Base-by-base conservation (phyloP, 2,888 invertebrate genomes). In the Dolichopus griseipennis region DNA sequence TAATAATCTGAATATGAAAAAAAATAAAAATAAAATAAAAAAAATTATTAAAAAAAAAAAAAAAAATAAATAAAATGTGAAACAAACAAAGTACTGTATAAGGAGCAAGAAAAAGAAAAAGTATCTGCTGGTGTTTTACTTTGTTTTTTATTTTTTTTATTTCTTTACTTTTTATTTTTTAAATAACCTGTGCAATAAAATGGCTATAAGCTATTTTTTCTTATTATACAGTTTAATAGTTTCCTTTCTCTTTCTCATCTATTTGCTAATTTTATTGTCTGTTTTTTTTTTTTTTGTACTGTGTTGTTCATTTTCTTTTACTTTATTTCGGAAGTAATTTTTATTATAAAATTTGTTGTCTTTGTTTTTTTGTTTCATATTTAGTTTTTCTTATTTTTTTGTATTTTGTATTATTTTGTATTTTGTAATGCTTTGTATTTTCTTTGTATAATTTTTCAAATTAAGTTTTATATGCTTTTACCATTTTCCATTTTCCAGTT, bases 171-270 rank as follows among this genome's bases (percentile, higher is more conserved):
- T 41, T 41, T 41, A 6, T 2, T 41, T 41, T 41, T 41, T 52
- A 52, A 15, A 7, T 52, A 52, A 52, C 52, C 52, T 52, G 52
- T 52, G 18, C n/a, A 18, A 52, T n/a, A 52, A 52, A 52, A 52
- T 52, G 18, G 52, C 52, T 52, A 52, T 52, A 52, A 52, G 52
- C 52, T n/a, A 52, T 52, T 18, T 52, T 52, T 52, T 52, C n/a
- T 52, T n/a, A 18, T 52, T 52, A 52, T 52, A 52, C 52, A 18
- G 52, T 52, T 52, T 18, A 12, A 52, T 52, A 52, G 52, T 52
- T 52, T 52, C 18, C 52, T 52, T 18, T 52, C 52, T 18, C n/a
- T 18, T 18, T 18, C 52, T 52, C 52, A 52, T 52, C 18, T 52
- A 52, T 52, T 18, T 52, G 15, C 15, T 52, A 52, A 52, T 52